Evolutionary conservation across 1,140 invertebrate genomes (phyloP).

Genomic region (Gryon sp.): DNA sequence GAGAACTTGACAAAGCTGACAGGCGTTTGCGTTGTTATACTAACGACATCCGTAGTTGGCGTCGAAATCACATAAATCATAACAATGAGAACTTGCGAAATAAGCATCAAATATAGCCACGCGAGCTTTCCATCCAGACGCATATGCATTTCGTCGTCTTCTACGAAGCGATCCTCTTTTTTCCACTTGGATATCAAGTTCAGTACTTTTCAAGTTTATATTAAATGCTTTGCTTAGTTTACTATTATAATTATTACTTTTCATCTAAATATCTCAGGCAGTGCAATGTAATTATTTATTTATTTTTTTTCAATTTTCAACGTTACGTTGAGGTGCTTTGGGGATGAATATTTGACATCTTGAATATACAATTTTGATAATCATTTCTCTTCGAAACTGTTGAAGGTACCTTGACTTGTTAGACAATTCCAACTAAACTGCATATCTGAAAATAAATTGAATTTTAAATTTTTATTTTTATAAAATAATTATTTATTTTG

Average conservation of each 20-base stretch:
- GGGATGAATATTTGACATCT: not conserved
- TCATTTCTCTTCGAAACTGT: not conserved
- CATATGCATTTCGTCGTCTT: constrained; percentile 73
- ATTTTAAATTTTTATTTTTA: too few relatives aligned
- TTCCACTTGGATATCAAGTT: too few relatives aligned
- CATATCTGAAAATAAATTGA: not conserved
- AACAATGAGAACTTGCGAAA: constrained; percentile 76
- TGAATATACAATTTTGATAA: not conserved
- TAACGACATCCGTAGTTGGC: constrained; percentile 69
- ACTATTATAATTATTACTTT: not conserved
- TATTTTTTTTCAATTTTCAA: constrained; percentile 24
- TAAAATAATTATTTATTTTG: too few relatives aligned
- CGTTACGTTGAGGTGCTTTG: constrained; percentile 17
- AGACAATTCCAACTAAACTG: not conserved
- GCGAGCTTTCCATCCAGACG: constrained; percentile 75
- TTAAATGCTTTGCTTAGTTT: not conserved
- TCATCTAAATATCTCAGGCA: not conserved
- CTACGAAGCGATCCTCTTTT: too few relatives aligned
- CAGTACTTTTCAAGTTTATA: too few relatives aligned
- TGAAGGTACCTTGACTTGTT: not conserved
- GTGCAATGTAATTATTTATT: constrained; percentile 3
- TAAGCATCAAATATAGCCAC: constrained; percentile 75
- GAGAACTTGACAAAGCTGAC: constrained; percentile 74
- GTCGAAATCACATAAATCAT: constrained; percentile 76
- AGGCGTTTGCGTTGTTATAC: constrained; percentile 66